A percentile compares a stretch with the other conserved stretches of the same genome.
phyloP scores from a whole-genome alignment of 2,113 vertebrate species.

The Prunella himalayana region DNA sequence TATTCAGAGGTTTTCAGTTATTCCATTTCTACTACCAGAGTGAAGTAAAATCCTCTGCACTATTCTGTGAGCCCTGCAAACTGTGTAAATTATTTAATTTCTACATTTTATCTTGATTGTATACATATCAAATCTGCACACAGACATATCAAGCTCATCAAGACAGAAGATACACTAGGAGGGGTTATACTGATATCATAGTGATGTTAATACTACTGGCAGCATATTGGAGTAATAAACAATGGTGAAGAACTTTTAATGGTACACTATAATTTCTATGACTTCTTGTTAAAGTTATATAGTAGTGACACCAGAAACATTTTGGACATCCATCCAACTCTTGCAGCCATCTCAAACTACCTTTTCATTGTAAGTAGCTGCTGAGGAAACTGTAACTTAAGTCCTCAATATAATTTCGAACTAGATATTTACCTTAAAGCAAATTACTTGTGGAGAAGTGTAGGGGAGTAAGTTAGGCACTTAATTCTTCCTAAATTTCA shows the following conservation, averaged over 20 bases:
- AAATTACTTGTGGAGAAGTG: neutral
- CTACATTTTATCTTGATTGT: neutral
- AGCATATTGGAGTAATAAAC: neutral
- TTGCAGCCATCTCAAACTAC: neutral
- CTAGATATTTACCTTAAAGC: neutral
- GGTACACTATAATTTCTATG: neutral
- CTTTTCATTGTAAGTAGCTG: neutral
- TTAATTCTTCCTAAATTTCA: neutral
- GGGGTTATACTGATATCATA: neutral
- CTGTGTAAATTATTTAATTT: neutral
- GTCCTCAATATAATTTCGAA: neutral
- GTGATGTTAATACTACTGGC: neutral
- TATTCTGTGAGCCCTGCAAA: neutral
- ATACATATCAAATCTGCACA: neutral
- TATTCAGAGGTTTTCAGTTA: neutral
- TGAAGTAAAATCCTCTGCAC: neutral
- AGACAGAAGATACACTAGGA: neutral
- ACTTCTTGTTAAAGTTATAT: neutral
- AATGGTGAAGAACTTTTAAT: neutral
- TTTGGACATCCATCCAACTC: neutral
- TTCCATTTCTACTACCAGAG: neutral
- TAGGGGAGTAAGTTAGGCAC: neutral
- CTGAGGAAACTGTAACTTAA: neutral
- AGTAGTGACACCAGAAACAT: neutral
- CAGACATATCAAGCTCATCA: neutral